These are phyloP conservation scores for Agonum fuliginosum DNA, from an alignment of 2,888 invertebrate genomes.

Conservation along the genomic window DNA sequence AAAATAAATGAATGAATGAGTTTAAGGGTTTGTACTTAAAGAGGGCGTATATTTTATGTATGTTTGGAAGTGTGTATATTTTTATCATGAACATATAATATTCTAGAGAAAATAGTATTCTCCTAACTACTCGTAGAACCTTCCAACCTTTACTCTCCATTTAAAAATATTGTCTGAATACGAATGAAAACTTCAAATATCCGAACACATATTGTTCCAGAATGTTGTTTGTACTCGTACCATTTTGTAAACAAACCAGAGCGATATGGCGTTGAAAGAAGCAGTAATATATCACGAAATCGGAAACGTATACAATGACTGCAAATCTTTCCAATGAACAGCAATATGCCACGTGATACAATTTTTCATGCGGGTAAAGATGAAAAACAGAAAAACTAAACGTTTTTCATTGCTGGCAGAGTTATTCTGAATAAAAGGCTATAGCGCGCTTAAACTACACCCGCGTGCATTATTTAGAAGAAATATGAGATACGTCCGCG, in stretches of 20 bases:
- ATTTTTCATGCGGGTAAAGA: slow-evolving; percentile 34
- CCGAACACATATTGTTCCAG: neutral
- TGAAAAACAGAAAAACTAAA: slow-evolving; percentile 44
- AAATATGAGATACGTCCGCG: slow-evolving; percentile 49
- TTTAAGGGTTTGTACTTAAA: no score
- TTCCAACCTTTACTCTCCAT: neutral
- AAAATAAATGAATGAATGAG: no score
- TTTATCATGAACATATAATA: no score
- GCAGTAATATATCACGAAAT: slow-evolving; percentile 4
- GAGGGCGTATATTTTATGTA: no score
- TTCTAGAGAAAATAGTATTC: no score
- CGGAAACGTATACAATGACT: slow-evolving; percentile 16
- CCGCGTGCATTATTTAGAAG: slow-evolving; percentile 54
- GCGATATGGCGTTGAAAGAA: neutral
- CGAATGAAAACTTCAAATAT: neutral
- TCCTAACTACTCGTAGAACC: neutral
- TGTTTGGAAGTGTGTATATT: no score
- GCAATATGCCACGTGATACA: slow-evolving; percentile 49
- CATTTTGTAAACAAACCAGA: neutral
- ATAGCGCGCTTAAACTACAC: slow-evolving; percentile 29
- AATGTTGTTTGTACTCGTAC: neutral
- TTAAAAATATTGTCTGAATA: neutral
- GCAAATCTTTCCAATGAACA: slow-evolving; percentile 40
- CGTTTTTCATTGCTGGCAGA: slow-evolving; percentile 41
- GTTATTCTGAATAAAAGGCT: slow-evolving; percentile 23